These are phyloP conservation scores for Calephelis nemesis DNA, from an alignment of 1,140 invertebrate species.

Conservation along the genomic window DNA sequence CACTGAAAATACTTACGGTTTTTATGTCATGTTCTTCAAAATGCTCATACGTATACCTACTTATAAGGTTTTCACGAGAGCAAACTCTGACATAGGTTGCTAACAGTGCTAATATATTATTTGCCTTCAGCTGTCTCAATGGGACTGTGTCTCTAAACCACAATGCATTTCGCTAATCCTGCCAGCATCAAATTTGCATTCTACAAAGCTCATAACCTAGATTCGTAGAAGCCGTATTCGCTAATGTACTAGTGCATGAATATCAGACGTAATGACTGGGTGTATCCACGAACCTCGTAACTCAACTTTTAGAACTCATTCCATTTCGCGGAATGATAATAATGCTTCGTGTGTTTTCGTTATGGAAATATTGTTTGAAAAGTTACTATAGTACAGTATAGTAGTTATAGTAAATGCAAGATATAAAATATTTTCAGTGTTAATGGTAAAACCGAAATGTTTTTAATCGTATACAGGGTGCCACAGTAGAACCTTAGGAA, in stretches of 20 bases:
- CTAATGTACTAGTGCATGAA: conserved; percentile 15
- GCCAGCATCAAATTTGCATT: conserved; percentile 10
- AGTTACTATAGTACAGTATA: too few relatives aligned
- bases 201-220: conserved; percentile 16
- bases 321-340: not conserved
- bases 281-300: not conserved
- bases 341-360: not conserved
- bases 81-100: not conserved
- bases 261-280: conserved; percentile 1
- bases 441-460: too few relatives aligned
- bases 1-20: too few relatives aligned
- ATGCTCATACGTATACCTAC: too few relatives aligned
- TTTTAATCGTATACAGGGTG: too few relatives aligned
- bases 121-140: conserved; percentile 1
- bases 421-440: too few relatives aligned
- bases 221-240: conserved; percentile 15
- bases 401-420: too few relatives aligned
- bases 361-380: too few relatives aligned
- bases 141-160: conserved; percentile 5
- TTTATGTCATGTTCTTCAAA: too few relatives aligned
- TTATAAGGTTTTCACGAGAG: too few relatives aligned
- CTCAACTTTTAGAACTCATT: not conserved
- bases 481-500: too few relatives aligned
- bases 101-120: not conserved
- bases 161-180: conserved; percentile 16